phyloP scores from a whole-genome alignment of 2,888 invertebrate species.

The Dryomyza anilis region DNA sequence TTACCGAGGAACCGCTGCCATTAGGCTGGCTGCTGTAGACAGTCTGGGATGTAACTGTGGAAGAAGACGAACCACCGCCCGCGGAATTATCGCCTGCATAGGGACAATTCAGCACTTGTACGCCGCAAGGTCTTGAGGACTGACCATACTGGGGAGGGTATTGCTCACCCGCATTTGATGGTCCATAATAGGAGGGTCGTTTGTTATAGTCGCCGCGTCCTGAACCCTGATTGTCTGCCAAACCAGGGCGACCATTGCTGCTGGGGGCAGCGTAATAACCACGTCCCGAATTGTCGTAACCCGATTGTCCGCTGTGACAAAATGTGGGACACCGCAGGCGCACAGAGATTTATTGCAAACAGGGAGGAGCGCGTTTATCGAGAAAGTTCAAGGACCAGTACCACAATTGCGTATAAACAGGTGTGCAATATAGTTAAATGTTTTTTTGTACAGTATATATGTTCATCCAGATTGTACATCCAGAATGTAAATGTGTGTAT shows the following conservation, averaged over 20 bases:
- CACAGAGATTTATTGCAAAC: neutral
- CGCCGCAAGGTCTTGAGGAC: conserved; percentile 44
- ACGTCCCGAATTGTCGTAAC: conserved; percentile 68
- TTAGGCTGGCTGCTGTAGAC: conserved; percentile 26
- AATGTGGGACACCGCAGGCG: neutral
- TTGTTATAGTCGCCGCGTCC: neutral
- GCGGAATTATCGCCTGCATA: conserved; percentile 28
- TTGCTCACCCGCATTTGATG: conserved; percentile 52
- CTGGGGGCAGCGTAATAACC: conserved; percentile 68
- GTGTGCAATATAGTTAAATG: conserved; percentile 21
- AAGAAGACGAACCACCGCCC: neutral
- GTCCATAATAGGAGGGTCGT: neutral
- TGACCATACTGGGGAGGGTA: conserved; percentile 37
- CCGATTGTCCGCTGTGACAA: conserved; percentile 65
- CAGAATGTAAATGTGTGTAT: neutral
- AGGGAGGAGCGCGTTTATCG: neutral
- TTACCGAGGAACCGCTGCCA: conserved; percentile 15
- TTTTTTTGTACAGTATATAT: neutral
- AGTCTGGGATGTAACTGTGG: conserved; percentile 33
- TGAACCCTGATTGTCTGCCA: neutral
- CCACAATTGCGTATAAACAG: conserved; percentile 16
- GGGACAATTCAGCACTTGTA: conserved; percentile 44
- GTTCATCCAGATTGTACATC: neutral
- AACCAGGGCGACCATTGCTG: conserved; percentile 52
- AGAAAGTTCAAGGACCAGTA: neutral